Evolutionary conservation across 1,140 invertebrate species (phyloP).

Genomic region (Drosophila insularis): DNA sequence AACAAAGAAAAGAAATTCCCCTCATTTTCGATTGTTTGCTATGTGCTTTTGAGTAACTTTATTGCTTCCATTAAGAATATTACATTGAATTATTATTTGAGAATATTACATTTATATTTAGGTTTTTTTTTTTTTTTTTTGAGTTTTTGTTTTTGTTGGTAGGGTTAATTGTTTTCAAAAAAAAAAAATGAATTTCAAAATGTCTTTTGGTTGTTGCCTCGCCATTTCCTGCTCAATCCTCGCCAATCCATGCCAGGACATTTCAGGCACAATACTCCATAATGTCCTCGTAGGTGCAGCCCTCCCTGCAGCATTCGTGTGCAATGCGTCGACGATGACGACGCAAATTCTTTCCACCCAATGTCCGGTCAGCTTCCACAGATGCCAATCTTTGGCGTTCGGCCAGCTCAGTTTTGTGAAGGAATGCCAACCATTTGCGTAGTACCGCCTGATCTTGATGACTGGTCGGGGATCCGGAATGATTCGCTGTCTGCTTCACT

Average conservation of each 20-base stretch:
- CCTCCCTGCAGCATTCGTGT: constrained; percentile 59
- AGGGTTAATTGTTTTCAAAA: constrained; percentile 47
- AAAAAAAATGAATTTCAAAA: constrained; percentile 57
- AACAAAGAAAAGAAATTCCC: background rate
- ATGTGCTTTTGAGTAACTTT: constrained; percentile 66
- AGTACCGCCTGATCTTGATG: background rate
- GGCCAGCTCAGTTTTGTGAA: constrained; percentile 12
- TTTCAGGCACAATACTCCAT: constrained; percentile 50
- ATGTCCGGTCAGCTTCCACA: background rate
- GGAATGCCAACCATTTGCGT: constrained; percentile 16
- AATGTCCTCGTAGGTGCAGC: constrained; percentile 71
- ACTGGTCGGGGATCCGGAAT: background rate
- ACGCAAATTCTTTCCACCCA: constrained; percentile 24
- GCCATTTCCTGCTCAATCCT: background rate
- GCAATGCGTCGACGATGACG: constrained; percentile 58
- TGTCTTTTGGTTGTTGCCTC: constrained; percentile 22
- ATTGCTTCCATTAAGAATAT: constrained; percentile 75
- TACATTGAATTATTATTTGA: constrained; percentile 76
- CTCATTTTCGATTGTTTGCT: constrained; percentile 55
- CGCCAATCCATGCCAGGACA: background rate
- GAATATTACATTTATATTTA: constrained; percentile 64
- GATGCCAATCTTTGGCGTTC: background rate
- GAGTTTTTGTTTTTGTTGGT: too few relatives aligned
- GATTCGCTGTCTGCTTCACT: constrained; percentile 30
- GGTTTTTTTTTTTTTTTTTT: background rate